These are phyloP conservation scores for Pungitius pungitius DNA, from an alignment of 2,113 vertebrate genomes.

Conservation along the genomic window DNA sequence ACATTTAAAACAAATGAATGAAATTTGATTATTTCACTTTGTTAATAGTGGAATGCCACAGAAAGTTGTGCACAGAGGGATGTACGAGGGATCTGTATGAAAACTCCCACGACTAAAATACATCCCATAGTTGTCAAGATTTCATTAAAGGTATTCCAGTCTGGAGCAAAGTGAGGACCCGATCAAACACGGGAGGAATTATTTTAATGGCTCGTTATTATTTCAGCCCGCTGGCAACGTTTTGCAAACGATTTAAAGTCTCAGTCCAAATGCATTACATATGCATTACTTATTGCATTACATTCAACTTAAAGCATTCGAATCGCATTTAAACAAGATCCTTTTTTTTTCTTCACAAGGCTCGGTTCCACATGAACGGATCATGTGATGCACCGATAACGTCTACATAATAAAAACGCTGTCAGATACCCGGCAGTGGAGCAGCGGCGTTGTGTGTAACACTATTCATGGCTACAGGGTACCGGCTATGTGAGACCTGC, in stretches of 20 bases:
- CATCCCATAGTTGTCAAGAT: not conserved
- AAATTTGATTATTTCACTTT: not conserved
- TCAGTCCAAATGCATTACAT: slow-evolving; percentile 8
- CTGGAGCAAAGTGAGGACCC: not conserved
- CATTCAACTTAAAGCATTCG: slow-evolving; percentile 17
- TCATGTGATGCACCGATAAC: slow-evolving; percentile 43
- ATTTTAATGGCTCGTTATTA: slow-evolving; percentile 4
- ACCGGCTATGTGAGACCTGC: slow-evolving; percentile 40
- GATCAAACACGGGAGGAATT: not conserved
- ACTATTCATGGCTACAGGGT: slow-evolving; percentile 46
- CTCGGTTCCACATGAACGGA: slow-evolving; percentile 45
- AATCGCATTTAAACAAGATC: slow-evolving; percentile 50
- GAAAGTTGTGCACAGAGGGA: not conserved
- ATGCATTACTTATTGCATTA: not conserved
- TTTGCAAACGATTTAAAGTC: slow-evolving; percentile 10
- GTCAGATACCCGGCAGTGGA: slow-evolving; percentile 18
- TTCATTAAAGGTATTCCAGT: not conserved
- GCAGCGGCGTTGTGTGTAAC: slow-evolving; percentile 16
- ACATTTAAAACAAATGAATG: not conserved
- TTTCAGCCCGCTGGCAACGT: slow-evolving; percentile 5
- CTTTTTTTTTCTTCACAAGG: slow-evolving; percentile 9
- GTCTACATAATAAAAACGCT: slow-evolving; percentile 44
- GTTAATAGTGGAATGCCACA: not conserved
- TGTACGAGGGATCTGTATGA: too few species aligned
- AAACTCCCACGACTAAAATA: not conserved